Percentiles rank a stretch among this genome's conserved stretches.
Conservation (phyloP, 2,113 vertebrate genomes). For the Pelecanoides urinatrix region DNA sequence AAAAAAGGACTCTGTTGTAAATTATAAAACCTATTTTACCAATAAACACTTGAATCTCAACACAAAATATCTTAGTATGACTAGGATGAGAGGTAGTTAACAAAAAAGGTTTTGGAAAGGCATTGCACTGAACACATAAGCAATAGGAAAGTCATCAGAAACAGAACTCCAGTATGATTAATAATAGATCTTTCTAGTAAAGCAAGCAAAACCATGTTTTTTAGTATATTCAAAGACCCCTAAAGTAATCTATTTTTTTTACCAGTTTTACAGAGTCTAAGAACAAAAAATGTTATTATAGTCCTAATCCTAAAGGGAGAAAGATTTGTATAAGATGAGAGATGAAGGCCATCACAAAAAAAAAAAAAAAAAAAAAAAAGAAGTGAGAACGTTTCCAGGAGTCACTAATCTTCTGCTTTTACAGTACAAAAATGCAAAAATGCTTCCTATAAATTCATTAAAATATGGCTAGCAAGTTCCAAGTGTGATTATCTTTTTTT, state of each 20-base stretch:
- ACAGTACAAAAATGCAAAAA: background rate
- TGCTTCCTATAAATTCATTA: background rate
- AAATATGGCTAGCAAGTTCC: background rate
- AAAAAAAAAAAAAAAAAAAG: too few species aligned
- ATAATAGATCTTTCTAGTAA: background rate
- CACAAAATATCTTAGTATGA: background rate
- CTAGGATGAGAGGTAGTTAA: background rate
- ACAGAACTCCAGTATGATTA: background rate
- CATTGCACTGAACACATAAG: background rate
- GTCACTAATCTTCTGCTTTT: background rate
- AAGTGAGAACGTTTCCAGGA: background rate
- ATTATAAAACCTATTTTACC: background rate
- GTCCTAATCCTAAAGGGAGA: background rate
- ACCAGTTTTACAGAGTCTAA: background rate
- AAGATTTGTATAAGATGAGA: background rate
- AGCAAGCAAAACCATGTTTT: background rate
- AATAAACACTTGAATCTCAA: background rate
- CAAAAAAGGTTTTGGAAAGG: background rate
- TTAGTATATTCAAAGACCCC: background rate
- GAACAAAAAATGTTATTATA: background rate
- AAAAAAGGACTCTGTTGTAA: background rate
- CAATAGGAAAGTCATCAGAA: background rate
- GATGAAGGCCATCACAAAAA: background rate
- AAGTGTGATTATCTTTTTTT: background rate
- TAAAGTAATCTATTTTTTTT: background rate